Percentiles rank a stretch among this genome's conserved stretches.
Conservation (phyloP, 2,888 invertebrate species). For the Aphidoletes aphidimyza region DNA sequence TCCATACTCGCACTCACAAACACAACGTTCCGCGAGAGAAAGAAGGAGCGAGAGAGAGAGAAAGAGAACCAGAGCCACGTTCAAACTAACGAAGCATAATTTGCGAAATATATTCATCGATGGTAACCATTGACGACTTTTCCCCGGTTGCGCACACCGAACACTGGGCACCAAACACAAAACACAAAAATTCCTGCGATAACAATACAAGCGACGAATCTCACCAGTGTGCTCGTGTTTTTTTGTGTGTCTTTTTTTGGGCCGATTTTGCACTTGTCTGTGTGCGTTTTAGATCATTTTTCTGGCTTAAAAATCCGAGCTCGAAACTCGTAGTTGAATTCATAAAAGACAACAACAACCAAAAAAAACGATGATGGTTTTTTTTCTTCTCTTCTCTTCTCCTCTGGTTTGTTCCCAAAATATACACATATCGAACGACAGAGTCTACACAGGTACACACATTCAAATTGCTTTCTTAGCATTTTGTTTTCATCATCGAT, state of each 20-base stretch:
- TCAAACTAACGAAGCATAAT: conserved; percentile 37
- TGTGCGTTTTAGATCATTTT: conserved; percentile 45
- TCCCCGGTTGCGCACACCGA: not conserved
- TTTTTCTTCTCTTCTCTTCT: too few species aligned
- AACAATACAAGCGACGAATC: not conserved
- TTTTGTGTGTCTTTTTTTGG: not conserved
- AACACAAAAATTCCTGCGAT: conserved; percentile 38
- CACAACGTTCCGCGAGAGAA: too few species aligned
- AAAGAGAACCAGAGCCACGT: too few species aligned
- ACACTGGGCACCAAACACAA: too few species aligned
- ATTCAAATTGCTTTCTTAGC: conserved; percentile 40
- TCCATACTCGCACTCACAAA: too few species aligned
- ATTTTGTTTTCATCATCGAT: not conserved
- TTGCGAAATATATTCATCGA: conserved; percentile 32
- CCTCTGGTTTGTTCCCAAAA: not conserved
- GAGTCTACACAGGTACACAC: conserved; percentile 1
- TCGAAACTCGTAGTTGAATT: conserved; percentile 27
- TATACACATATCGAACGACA: not conserved
- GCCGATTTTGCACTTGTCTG: not conserved
- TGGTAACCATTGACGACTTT: conserved; percentile 11
- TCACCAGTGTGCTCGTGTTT: not conserved
- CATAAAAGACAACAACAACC: not conserved
- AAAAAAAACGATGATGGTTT: too few species aligned
- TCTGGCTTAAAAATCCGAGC: not conserved
- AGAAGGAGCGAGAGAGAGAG: too few species aligned